Evolutionary conservation across 2,113 vertebrate species (phyloP), one percentile per base, ranked within the genome.

Genomic region (Oreochromis spilurus): DNA sequence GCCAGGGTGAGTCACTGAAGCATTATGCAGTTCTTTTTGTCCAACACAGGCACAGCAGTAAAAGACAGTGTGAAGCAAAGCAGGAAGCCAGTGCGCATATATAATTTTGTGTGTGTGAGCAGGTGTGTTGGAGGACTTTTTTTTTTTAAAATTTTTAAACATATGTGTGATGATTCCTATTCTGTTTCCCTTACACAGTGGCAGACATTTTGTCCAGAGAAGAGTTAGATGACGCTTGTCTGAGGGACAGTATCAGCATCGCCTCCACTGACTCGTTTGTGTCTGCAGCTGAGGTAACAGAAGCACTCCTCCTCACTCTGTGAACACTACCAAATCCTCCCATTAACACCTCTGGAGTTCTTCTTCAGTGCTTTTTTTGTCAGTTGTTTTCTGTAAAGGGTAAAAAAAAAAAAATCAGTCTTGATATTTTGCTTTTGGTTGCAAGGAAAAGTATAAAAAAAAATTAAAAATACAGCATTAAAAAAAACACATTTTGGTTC

Each of bases 251-350:
- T 4, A 81, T 96, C 89, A 99, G 97, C 93, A 93, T 98, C 14
- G 97, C 97, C 17, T 99, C 98, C 36, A 97, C 95, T 0, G 98
- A 99, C 90, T 99, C 98, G 5, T 99, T 99, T 86, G 97, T 98
- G 88, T 99, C 98, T 24, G 97, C 97, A 3, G 97, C 97, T 43
- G 98, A 99, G 97, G 98, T 99, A 94, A 95, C 95, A 38, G 29
- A 19, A 4, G 14, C 29, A 1, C 3, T 19, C 5, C 50, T 5
- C 21, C 3, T 62, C 21, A 4, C 7, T 36, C 53, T 24, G 40
- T 10, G 9, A 36, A 58, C 21, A 6, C 19, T 1, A 7, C 17
- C 38, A 16, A 38, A 7, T 62, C 60, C 16, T 43, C 14, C 48
- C 50, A 17, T 65, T 24, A 26, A 70, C 60, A 34, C 14, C n/a